Evolutionary conservation across 2,113 vertebrate species (phyloP).

Genomic region (Phrynosoma platyrhinos): DNA sequence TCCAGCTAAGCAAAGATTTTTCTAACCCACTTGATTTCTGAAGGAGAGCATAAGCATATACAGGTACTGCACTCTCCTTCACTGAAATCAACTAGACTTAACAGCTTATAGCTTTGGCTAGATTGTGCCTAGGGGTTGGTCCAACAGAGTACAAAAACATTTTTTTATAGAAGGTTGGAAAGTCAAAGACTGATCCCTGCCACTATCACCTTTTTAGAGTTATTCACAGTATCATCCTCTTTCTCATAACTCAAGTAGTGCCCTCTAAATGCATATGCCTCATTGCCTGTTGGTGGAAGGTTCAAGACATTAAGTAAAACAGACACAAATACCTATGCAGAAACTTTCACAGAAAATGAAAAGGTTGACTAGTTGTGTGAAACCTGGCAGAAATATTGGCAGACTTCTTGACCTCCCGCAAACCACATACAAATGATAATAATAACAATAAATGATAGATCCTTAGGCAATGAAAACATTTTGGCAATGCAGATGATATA

Average conservation of each 20-base stretch:
- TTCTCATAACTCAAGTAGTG: constrained; percentile 22
- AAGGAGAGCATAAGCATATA: not conserved
- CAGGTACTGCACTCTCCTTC: not conserved
- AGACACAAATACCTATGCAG: constrained; percentile 33
- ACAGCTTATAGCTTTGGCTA: not conserved
- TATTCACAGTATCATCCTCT: constrained; percentile 12
- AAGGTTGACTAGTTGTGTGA: constrained; percentile 41
- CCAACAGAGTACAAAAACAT: constrained; percentile 2
- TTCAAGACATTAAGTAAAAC: constrained; percentile 21
- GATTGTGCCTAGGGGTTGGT: not conserved
- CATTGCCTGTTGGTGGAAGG: not conserved
- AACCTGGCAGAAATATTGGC: constrained; percentile 36
- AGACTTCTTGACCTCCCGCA: constrained; percentile 24
- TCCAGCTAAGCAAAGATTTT: not conserved
- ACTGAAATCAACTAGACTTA: not conserved
- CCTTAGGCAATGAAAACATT: constrained; percentile 66
- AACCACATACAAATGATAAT: not conserved
- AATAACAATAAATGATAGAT: constrained; percentile 35
- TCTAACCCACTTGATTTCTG: not conserved
- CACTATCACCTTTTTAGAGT: not conserved
- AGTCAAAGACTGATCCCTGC: not conserved
- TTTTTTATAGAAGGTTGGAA: not conserved
- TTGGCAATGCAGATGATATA: constrained; percentile 79
- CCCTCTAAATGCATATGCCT: not conserved
- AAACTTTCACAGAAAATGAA: constrained; percentile 44